Evolutionary conservation across 2,113 vertebrate genomes (phyloP).

Genomic region (Antennarius striatus): DNA sequence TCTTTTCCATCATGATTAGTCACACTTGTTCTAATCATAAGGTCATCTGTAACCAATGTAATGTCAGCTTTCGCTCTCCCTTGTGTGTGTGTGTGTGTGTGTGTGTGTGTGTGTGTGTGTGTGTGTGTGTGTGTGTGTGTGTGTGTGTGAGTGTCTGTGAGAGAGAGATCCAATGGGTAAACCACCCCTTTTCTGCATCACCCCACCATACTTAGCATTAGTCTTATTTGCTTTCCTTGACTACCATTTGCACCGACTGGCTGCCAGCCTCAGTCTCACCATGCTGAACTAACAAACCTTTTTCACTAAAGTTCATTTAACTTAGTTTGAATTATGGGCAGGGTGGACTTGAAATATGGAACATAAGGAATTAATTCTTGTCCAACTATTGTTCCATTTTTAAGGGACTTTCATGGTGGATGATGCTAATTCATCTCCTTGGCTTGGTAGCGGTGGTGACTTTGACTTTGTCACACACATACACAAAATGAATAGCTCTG

Average conservation of each 20-base stretch:
- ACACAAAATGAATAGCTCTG: too few species aligned
- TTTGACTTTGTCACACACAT: too few species aligned
- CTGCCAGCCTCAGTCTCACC: slow-evolving; percentile 9
- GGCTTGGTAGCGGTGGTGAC: too few species aligned
- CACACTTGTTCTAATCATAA: neutral
- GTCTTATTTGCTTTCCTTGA: slow-evolving; percentile 33
- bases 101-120: too few species aligned
- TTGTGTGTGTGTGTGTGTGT: too few species aligned
- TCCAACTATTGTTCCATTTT: too few species aligned
- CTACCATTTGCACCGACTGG: slow-evolving; percentile 19
- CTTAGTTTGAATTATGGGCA: slow-evolving; percentile 20
- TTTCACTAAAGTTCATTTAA: slow-evolving; percentile 40
- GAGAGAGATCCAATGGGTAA: neutral
- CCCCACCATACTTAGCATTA: neutral
- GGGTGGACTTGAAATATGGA: slow-evolving; percentile 14
- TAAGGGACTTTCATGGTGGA: too few species aligned
- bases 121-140: too few species aligned
- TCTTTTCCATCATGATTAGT: neutral
- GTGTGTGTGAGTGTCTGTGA: too few species aligned
- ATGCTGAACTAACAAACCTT: slow-evolving; percentile 22
- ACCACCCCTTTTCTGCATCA: neutral
- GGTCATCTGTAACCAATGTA: neutral
- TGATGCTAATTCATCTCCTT: too few species aligned
- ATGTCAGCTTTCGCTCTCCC: neutral
- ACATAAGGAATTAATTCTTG: too few species aligned